Base-by-base conservation (phyloP, 2,113 vertebrate species). In the Sisor rabdophorus region DNA sequence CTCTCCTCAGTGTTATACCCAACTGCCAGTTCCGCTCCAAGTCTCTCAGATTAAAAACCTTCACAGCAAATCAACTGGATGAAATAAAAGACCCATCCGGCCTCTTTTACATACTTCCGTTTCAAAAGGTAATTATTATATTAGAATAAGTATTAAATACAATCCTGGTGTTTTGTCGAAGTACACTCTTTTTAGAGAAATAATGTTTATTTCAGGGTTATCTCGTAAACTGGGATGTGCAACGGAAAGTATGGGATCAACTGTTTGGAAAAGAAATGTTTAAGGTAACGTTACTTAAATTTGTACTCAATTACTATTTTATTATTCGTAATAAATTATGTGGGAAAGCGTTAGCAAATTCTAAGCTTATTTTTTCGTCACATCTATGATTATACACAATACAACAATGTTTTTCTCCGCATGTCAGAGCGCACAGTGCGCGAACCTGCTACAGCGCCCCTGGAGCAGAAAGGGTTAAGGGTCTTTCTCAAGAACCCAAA, bases 181-280 rank as follows among this genome's bases (percentile, higher is more conserved):
- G 10, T 52, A 0, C 10, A 2, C 36, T 47, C 52, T 26, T 47
- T 11, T 11, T 44, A 36, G 32, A 7, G 32, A 59, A 60, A 19
- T 9, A 6, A 20, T 30, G 0, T 55, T 22, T 48, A 1, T 79
- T 48, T 83, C 85, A 71, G 97, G 97, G 97, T 56, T 99, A 98
- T 78, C 90, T 99, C 86, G 97, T 99, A 26, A 99, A 98, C 85
- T 99, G 97, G 97, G 97, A 99, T 86, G 97, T 99, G 76, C 97
- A 99, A 84, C 93, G 97, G 81, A 97, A 99, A 84, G 97, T 99
- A 40, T 99, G 97, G 97, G 96, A 99, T 87, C 96, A 98, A 69
- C 93, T 99, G 79, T 98, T 98, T 90, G 97, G 97, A 85, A 98
- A 98, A 87, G 97, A 99, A 90, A 98, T 97, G 96, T 98, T 97